phyloP scores from a whole-genome alignment of 2,797 vertebrate genomes.

The Platalea minor region DNA sequence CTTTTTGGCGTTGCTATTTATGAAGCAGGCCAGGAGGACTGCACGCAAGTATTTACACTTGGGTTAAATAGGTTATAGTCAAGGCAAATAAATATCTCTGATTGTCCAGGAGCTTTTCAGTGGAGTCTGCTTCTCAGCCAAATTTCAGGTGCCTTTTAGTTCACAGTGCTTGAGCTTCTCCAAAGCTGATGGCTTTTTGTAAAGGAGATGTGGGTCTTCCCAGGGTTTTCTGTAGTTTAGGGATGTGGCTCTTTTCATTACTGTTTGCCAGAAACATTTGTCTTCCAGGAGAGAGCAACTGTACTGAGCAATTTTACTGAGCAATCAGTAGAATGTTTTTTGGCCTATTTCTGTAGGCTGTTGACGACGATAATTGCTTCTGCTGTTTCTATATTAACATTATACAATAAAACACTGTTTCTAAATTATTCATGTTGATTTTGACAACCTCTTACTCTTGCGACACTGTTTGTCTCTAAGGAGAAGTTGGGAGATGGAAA shows the following conservation, averaged over 20 bases:
- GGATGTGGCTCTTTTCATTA: rapidly evolving
- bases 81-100: neutral
- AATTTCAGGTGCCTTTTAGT: neutral
- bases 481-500: neutral
- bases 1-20: neutral
- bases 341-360: neutral
- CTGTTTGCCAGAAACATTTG: neutral
- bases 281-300: neutral
- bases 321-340: neutral
- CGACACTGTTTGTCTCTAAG: neutral
- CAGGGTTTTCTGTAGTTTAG: neutral
- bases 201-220: neutral
- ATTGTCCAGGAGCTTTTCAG: neutral
- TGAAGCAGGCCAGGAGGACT: neutral
- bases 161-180: neutral
- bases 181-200: neutral
- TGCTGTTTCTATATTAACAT: neutral
- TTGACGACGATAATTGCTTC: neutral
- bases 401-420: neutral
- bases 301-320: neutral
- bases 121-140: neutral
- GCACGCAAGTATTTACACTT: neutral
- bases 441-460: neutral
- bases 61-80: neutral
- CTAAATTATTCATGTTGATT: neutral